These are phyloP conservation scores for Linnaemya vulpina DNA, from an alignment of 2,888 invertebrate species.

Conservation along the genomic window DNA sequence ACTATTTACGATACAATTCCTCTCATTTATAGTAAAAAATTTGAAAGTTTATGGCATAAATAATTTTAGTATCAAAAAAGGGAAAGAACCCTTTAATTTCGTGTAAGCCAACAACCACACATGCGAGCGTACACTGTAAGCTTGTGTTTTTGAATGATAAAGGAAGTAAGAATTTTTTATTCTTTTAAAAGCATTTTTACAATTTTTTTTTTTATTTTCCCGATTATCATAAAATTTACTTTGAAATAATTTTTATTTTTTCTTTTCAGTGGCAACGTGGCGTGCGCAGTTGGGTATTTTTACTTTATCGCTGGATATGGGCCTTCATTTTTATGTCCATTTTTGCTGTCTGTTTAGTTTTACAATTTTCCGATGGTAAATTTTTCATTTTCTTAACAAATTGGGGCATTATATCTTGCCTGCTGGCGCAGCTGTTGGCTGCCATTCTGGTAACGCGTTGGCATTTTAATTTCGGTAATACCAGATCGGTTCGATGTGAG, in stretches of 20 bases:
- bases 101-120: no score
- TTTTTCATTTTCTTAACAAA: constrained; percentile 83
- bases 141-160: no score
- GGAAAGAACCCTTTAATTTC: no score
- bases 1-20: no score
- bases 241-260: constrained; percentile 5
- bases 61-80: no score
- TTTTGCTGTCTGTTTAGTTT: constrained; percentile 76
- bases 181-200: no score
- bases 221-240: not conserved
- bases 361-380: constrained; percentile 78
- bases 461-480: constrained; percentile 78
- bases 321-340: constrained; percentile 78
- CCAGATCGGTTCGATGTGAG: constrained; percentile 74
- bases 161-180: no score
- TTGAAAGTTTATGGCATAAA: no score
- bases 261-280: constrained; percentile 80
- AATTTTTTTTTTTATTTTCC: not conserved
- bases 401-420: constrained; percentile 81
- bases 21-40: no score
- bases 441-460: constrained; percentile 80
- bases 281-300: constrained; percentile 77
- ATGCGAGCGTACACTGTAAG: no score
- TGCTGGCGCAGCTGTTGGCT: constrained; percentile 78
- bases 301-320: constrained; percentile 81